These are phyloP conservation scores for Apodemia mormo DNA, from an alignment of 2,888 invertebrate genomes.

Conservation along the genomic window DNA sequence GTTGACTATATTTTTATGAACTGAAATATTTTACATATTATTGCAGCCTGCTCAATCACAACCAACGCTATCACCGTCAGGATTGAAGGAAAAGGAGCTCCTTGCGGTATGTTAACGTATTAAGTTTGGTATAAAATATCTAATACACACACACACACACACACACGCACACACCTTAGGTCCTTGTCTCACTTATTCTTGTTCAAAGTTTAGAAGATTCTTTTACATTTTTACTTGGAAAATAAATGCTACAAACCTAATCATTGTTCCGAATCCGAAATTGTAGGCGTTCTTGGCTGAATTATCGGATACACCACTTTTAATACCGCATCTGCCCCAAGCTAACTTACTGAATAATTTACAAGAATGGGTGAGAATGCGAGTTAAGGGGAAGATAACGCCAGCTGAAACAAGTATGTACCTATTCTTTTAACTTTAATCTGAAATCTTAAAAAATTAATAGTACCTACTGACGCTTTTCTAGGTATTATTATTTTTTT, in stretches of 20 bases:
- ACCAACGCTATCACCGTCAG: slow-evolving; percentile 54
- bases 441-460: too few relatives aligned
- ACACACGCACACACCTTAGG: too few relatives aligned
- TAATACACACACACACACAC: too few relatives aligned
- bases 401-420: slow-evolving; percentile 53
- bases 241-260: too few relatives aligned
- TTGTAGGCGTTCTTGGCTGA: slow-evolving; percentile 67
- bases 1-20: neutral
- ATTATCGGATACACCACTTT: slow-evolving; percentile 56
- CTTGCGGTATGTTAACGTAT: slow-evolving; percentile 48
- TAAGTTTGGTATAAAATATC: too few relatives aligned
- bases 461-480: too few relatives aligned
- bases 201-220: too few relatives aligned
- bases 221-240: too few relatives aligned
- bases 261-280: too few relatives aligned
- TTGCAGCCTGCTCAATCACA: slow-evolving; percentile 50
- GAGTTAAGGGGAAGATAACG: slow-evolving; percentile 56
- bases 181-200: too few relatives aligned
- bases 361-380: slow-evolving; percentile 61
- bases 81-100: slow-evolving; percentile 56
- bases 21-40: neutral
- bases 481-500: too few relatives aligned
- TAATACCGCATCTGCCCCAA: slow-evolving; percentile 70
- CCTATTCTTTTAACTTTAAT: neutral
- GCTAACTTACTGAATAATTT: slow-evolving; percentile 61